These are phyloP conservation scores for Alviniconcha strummeri DNA, from an alignment of 2,888 invertebrate species.

Conservation along the genomic window DNA sequence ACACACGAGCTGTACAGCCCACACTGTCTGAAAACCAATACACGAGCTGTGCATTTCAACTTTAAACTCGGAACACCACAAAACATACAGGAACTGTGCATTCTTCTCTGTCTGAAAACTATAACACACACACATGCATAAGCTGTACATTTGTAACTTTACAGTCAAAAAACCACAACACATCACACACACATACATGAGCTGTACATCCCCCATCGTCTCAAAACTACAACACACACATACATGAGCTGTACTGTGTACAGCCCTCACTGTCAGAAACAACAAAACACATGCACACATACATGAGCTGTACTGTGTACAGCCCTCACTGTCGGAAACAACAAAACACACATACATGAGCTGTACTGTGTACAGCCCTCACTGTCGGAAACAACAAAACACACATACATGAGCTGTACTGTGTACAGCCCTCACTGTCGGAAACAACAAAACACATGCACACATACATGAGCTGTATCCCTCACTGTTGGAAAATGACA, in stretches of 20 bases:
- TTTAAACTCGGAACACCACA: constrained; percentile 41
- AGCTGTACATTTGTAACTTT: too few relatives aligned
- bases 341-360: constrained; percentile 33
- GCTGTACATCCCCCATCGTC: constrained; percentile 59
- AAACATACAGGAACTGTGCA: not conserved
- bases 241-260: too few relatives aligned
- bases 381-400: not conserved
- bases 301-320: too few relatives aligned
- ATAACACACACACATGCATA: not conserved
- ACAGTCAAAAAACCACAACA: too few relatives aligned
- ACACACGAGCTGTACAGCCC: not conserved
- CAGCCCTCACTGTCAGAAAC: constrained; percentile 50
- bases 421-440: too few relatives aligned
- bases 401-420: not conserved
- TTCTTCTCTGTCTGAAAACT: constrained; percentile 42
- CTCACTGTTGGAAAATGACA: constrained; percentile 42
- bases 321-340: too few relatives aligned
- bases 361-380: constrained; percentile 46
- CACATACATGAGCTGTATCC: constrained; percentile 50
- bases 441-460: too few relatives aligned
- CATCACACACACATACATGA: constrained; percentile 8
- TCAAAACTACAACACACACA: constrained; percentile 20
- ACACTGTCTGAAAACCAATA: too few relatives aligned
- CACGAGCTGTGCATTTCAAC: constrained; percentile 55
- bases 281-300: constrained; percentile 22